Evolutionary conservation across 2,888 invertebrate species (phyloP).

Genomic region (Amaurobius ferox): DNA sequence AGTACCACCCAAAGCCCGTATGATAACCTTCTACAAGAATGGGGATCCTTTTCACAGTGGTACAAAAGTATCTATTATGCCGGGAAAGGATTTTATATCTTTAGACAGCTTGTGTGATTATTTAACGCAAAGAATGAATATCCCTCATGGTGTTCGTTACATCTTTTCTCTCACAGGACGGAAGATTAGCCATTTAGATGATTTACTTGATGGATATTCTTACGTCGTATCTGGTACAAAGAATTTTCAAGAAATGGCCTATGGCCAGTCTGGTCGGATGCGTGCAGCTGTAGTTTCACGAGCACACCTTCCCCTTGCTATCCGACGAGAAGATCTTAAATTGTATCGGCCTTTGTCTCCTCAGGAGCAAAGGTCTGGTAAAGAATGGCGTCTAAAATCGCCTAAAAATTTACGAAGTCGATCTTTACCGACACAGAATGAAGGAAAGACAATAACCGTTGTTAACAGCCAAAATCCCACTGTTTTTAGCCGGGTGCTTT

Average conservation of each 20-base stretch:
- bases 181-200: constrained; percentile 88
- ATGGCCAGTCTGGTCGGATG: constrained; percentile 71
- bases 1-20: constrained; percentile 78
- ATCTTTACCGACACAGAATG: constrained; percentile 83
- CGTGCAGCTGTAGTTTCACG: constrained; percentile 46
- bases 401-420: constrained; percentile 66
- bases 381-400: constrained; percentile 55
- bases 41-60: constrained; percentile 95
- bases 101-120: constrained; percentile 91
- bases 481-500: constrained; percentile 91
- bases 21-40: constrained; percentile 94
- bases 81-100: constrained; percentile 90
- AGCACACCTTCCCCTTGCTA: constrained; percentile 47
- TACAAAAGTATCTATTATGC: constrained; percentile 91
- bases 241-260: constrained; percentile 83
- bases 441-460: constrained; percentile 90
- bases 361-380: constrained; percentile 5
- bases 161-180: constrained; percentile 95
- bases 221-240: constrained; percentile 96
- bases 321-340: constrained; percentile 74
- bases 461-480: constrained; percentile 96
- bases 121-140: constrained; percentile 89
- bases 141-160: constrained; percentile 91
- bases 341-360: constrained; percentile 74
- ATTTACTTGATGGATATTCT: constrained; percentile 91